Evolutionary conservation across 2,113 vertebrate species (phyloP), one percentile per base, ranked within the genome.

Genomic region (Catharus minimus): DNA sequence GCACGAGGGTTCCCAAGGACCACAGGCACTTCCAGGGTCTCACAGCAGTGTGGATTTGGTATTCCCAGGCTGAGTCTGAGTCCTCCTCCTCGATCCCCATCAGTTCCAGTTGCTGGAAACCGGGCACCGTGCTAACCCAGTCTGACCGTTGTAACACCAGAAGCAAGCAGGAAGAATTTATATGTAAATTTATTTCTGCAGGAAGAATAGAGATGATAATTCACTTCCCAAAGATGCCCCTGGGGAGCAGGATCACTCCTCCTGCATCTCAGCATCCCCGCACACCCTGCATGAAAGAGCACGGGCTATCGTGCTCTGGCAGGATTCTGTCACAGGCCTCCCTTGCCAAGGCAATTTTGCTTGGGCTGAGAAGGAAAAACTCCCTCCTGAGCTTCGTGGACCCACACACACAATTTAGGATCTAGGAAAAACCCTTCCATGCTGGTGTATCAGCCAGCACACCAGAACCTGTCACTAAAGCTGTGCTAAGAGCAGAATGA

Each of bases 341-440:
- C 72, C 64, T 28, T 39, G 47, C 57, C 80, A 28, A 76, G 65
- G 41, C 15, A 69, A 41, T 78, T 94, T 68, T 50, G 15, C 62
- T 52, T 5, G 13, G 43, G 22, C 11, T 73, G 55, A 39, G 77
- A 50, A 72, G 33, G 33, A 46, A 72, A 78, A 91, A 22, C 2
- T 64, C 73, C 32, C 52, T 65, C 43, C 43, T 3, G 10, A 30
- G 50, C 58, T 46, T 36, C 2, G 10, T 50, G 64, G 49, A 30
- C 20, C 43, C 50, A 13, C 19, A 58, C 17, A 38, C 10, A 71
- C 74, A 53, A n/a, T 71, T 78, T 41, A 73, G 96, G 65, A 78
- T n/a, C 36, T 38, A 77, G 49, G 39, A 94, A 94, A 94, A 94
- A 81, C 87, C 87, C 68, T 80, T 46, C 44, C 44, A 8, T 44